Base-by-base conservation (phyloP, 1,140 invertebrate species). In the Augochlora pura region DNA sequence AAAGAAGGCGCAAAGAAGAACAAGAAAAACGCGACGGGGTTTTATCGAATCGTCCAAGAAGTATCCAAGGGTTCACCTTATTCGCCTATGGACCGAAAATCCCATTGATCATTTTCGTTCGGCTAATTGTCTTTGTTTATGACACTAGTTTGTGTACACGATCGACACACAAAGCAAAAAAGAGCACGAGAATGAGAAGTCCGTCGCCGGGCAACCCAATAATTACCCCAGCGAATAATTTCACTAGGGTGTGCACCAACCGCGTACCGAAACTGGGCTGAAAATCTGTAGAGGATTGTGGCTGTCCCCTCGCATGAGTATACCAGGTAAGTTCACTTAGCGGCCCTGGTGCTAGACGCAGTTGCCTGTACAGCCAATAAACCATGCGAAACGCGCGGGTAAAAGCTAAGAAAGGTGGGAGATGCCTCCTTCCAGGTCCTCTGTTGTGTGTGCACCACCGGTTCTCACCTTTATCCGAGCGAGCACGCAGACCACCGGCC, bases 321-420 rank as follows among this genome's bases (percentile, higher is more conserved):
- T 46, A 65, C 8, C 39, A 72, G 39, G 32, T 46, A 39, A 32
- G 32, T 74, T 66, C 21, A 74, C 72, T 66, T 38, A 39, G 8
- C 18, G 39, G 42, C 10, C 42, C 42, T 46, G 42, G 42, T 46
- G 42, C 42, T 46, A 46, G 42, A 46, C 42, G 54, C 54, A 73
- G 49, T 49, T 59, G 59, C 21, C 64, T 14, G 76, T 73, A 32
- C 9, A 54, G 27, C 54, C 59, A 64, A 46, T 46, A 72, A 72
- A 72, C 59, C 46, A 80, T 70, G 67, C 60, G 75, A 83, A 79
- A 68, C 68, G 68, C 76, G 62, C 49, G 65, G 73, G 68, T 71
- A 74, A 68, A 70, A 64, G 79, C 32, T 46, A 72, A 57, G 71
- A 46, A 14, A 82, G 77, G 83, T 84, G 83, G 82, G 83, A 84